Evolutionary conservation across 2,797 vertebrate species (phyloP), one percentile per base, ranked within the genome.

Genomic region (Hypotaenidia okinawae): DNA sequence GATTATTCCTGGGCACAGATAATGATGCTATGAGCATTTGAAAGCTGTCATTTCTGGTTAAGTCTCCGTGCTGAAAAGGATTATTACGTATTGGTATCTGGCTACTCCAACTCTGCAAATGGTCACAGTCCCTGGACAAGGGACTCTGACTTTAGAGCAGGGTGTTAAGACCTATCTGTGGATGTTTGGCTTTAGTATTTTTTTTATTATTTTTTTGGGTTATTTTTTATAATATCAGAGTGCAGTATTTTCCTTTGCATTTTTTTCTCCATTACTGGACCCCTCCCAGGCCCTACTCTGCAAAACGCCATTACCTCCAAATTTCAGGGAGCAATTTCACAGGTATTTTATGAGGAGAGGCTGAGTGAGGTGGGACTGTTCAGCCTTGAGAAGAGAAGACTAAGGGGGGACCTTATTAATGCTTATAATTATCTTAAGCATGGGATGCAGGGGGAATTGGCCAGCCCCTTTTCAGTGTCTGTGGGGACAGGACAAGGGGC

Each of bases 1-100:
- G 67, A 89, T 91, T 92, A 87, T 95, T 96, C 87, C 85, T 90
- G 41, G 58, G 75, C 47, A 54, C 13, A 74, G 61, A 85, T 85
- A 93, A 93, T 72, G 88, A 87, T 49, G 49, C 45, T 61, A 57
- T 89, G 86, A 91, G 73, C 78, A 89, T 90, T 91, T 79, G 66
- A 94, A 94, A 93, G 87, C 85, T 94, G 94, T 77, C 83, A 64
- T 84, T 94, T 93, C 83, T 91, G 32, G 33, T 92, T 94, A 90
- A 91, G 89, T 66, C 51, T 88, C 66, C 33, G 16, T 18, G 33
- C 43, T 87, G 80, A 84, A 94, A 92, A 79, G 73, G 69, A 80
- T 94, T 93, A 91, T 86, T 94, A 57, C 63, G 9, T 63, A 84
- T 54, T 0, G 0, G 64, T 89, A 77, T 58, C 37, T 41, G 67